These are phyloP conservation scores for Opisthograptis luteolata DNA, from an alignment of 2,888 invertebrate species.

Conservation along the genomic window DNA sequence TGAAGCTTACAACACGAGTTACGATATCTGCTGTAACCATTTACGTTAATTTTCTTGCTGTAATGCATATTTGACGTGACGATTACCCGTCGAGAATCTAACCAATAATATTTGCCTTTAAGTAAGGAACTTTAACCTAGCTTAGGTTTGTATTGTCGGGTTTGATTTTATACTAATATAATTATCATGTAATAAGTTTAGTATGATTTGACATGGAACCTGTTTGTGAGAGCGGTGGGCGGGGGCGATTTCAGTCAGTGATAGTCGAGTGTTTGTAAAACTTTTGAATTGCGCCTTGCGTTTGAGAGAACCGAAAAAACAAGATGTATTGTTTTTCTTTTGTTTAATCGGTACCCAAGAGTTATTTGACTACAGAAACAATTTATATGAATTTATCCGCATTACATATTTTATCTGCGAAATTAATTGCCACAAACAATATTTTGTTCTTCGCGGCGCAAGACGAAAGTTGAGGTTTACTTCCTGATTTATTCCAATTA, in stretches of 20 bases:
- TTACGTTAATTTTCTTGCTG: slow-evolving; percentile 21
- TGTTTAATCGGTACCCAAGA: too few relatives aligned
- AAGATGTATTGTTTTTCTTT: too few relatives aligned
- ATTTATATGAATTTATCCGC: too few relatives aligned
- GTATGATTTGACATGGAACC: slow-evolving; percentile 10
- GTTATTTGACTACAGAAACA: neutral
- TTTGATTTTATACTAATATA: slow-evolving; percentile 25
- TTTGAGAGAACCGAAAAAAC: too few relatives aligned
- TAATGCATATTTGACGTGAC: slow-evolving; percentile 4
- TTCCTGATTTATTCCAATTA: slow-evolving; percentile 20
- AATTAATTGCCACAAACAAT: neutral
- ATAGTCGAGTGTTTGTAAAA: neutral
- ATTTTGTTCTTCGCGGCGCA: too few relatives aligned
- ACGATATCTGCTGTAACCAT: slow-evolving; percentile 20
- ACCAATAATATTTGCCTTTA: too few relatives aligned
- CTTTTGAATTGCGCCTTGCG: slow-evolving; percentile 2
- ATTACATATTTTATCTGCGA: too few relatives aligned
- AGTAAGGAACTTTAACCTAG: slow-evolving; percentile 1
- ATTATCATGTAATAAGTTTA: slow-evolving; percentile 11
- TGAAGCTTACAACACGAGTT: slow-evolving; percentile 59
- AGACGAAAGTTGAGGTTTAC: too few relatives aligned
- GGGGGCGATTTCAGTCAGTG: neutral
- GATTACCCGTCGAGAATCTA: too few relatives aligned
- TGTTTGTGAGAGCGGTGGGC: neutral
- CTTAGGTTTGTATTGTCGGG: slow-evolving; percentile 17